Percentiles rank a stretch among this genome's conserved stretches.
These are phyloP conservation scores for Acromyrmex heyeri DNA, from an alignment of 1,140 invertebrate genomes.

Conservation along the genomic window DNA sequence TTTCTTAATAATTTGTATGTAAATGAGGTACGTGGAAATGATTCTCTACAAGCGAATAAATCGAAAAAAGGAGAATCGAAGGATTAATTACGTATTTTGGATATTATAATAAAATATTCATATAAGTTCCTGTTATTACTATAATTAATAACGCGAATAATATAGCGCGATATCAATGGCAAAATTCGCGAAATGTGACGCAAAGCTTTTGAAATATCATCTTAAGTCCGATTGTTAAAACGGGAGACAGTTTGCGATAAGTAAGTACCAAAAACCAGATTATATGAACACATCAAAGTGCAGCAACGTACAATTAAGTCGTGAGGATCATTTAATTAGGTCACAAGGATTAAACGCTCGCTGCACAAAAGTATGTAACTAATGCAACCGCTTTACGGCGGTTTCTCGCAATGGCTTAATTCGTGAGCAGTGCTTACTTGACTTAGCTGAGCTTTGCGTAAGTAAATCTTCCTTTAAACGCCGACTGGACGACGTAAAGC, in stretches of 20 bases:
- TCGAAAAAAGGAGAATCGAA: neutral
- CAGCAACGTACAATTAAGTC: constrained; percentile 27
- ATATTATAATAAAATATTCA: neutral
- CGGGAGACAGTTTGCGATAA: neutral
- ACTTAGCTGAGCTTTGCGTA: constrained; percentile 53
- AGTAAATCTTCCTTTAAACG: constrained; percentile 53
- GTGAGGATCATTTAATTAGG: constrained; percentile 41
- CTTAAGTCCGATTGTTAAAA: neutral
- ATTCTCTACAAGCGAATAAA: neutral
- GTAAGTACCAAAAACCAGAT: constrained; percentile 25
- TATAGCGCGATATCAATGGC: no score
- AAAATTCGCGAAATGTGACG: neutral
- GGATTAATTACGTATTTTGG: neutral
- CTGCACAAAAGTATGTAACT: constrained; percentile 47
- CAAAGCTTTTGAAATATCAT: neutral
- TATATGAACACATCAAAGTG: constrained; percentile 13
- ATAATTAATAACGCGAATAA: no score
- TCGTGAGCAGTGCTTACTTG: constrained; percentile 24
- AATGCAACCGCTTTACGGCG: constrained; percentile 38
- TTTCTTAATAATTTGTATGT: constrained; percentile 12
- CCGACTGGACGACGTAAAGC: constrained; percentile 18
- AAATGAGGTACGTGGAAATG: neutral
- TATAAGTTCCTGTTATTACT: neutral
- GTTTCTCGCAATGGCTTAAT: constrained; percentile 48
- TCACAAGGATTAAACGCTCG: constrained; percentile 37